Conservation (phyloP, 2,797 vertebrate genomes). For the Bradypodion ventrale region DNA sequence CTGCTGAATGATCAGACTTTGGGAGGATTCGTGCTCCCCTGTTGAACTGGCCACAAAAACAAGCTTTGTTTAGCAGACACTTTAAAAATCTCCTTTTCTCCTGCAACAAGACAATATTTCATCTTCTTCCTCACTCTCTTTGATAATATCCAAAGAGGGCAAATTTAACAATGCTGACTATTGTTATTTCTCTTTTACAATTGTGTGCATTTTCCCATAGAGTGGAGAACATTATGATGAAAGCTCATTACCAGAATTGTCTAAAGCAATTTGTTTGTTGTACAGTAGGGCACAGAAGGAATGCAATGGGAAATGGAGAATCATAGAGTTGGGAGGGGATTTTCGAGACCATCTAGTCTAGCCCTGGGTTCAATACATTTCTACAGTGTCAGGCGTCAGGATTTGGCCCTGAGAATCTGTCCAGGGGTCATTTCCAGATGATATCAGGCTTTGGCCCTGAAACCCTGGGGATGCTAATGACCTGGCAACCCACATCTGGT, state of each 20-base stretch:
- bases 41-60: constrained; percentile 2
- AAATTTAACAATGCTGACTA: constrained; percentile 46
- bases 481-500: too few species aligned
- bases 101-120: background rate
- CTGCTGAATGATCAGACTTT: constrained; percentile 20
- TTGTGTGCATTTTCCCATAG: background rate
- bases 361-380: background rate
- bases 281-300: background rate
- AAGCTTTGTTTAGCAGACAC: background rate
- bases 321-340: background rate
- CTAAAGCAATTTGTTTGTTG: background rate
- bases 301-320: background rate
- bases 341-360: background rate
- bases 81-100: constrained; percentile 16
- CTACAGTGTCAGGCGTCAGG: too few species aligned
- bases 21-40: background rate
- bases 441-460: too few species aligned
- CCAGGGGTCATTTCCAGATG: too few species aligned
- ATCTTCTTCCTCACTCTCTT: constrained; percentile 21
- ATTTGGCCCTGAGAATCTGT: too few species aligned
- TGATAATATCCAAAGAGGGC: constrained; percentile 37
- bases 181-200: background rate
- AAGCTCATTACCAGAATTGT: background rate
- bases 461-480: too few species aligned
- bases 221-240: background rate